Base-by-base conservation (phyloP, 2,797 vertebrate species). In the Yasuhikotakia modesta region DNA sequence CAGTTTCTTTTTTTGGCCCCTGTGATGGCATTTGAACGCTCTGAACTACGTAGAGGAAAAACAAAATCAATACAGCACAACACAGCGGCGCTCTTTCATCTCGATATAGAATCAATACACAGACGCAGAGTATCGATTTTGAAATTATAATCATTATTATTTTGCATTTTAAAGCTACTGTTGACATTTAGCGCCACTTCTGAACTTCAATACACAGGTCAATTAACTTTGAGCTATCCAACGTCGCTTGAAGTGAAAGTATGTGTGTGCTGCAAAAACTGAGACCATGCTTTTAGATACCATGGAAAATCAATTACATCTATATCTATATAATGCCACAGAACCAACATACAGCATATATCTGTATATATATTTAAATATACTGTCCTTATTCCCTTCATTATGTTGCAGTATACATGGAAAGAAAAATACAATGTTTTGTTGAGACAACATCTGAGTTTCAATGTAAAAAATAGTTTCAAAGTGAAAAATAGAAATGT, bases 151-250 rank as follows among this genome's bases (percentile, higher is more conserved):
- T 71, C 68, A 65, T 78, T 65, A 78, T 71, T 71, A 45, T 65
- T 78, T 21, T 12, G 48, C 68, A 64, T 78, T 78, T 70, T 55
- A 71, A 71, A 78, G 58, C 58, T 32, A 64, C 30, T 53, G 48
- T 48, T 78, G 76, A 71, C 76, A 78, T 71, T 78, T 78, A 45
- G 76, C 39, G 48, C 64, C 4, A 4, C 60, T 64, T 64, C 48
- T 43, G 53, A 78, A 71, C 68, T 71, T 78, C 76, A 78, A 55
- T 19, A 63, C 17, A 8, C 17, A 71, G 68, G 76, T 71, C 76
- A 78, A 78, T 71, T 78, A 71, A 71, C 76, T 78, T 22, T 71
- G 68, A 78, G 48, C 58, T 55, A 78, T 71, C 58, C 27, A 77
- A 61, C 16, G 43, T 50, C 46, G 39, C 60, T 50, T 77, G 66